Evolutionary conservation across 2,797 vertebrate genomes (phyloP), one percentile per base, ranked within the genome.

Genomic region (Chrosomus eos): DNA sequence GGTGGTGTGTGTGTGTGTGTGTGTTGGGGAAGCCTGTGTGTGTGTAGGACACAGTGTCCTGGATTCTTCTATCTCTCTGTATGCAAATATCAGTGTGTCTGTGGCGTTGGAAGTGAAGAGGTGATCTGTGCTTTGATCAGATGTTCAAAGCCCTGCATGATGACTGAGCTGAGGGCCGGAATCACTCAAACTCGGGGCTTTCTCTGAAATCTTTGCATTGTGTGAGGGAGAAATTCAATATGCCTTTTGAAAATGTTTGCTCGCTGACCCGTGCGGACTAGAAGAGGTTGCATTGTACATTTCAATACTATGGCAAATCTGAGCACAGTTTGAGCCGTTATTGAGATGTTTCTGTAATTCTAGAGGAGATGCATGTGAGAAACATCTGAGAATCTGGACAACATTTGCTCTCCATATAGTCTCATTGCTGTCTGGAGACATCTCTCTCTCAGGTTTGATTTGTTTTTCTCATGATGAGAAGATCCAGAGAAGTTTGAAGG

Each of bases 81-180:
- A 48, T 48, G 45, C 53, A 58, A 66, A 82, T 73, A 21, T 3
- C 21, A 33, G 19, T 1, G 28, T 31, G 10, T 53, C 28, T 33
- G 72, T 53, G 72, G 72, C 28, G 10, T 23, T 19, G 10, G 45
- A 28, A 10, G 33, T 76, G 74, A 26, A 58, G 74, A 28, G 74
- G 23, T 26, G 74, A 77, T 77, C 14, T 40, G 74, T 26, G 33
- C 74, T 77, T 77, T 77, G 74, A 77, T 77, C 74, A 77, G 55
- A 38, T 16, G 33, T 77, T 77, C 74, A 77, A 77, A 77, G 74
- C 55, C 23, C 28, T 60, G 11, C 23, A 9, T 40, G 74, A 77
- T 60, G 11, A 75, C 73, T n/a, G 51, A 36, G 73, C 19, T 36
- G 31, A 75, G 51, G 72, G 72, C 19, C 11, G 19, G 72, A 75